Conservation (phyloP, 2,113 vertebrate genomes). For the Calyptommatus sinebrachiatus region DNA sequence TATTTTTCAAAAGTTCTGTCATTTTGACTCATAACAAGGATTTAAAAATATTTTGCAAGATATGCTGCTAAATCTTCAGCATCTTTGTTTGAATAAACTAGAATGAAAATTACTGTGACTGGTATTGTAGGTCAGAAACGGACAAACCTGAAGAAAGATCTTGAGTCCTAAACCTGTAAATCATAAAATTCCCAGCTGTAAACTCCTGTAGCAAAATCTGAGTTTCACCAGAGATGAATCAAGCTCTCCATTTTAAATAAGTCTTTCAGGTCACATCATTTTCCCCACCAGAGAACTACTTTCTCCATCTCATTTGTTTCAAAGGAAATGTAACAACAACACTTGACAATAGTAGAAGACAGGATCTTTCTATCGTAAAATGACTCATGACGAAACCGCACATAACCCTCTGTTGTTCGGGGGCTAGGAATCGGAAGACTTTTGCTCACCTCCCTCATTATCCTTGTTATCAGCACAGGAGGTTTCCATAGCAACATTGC, state of each 20-base stretch:
- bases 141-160: background rate
- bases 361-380: constrained; percentile 40
- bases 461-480: constrained; percentile 98
- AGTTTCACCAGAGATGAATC: accelerated
- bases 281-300: background rate
- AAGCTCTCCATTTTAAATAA: background rate
- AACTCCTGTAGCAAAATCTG: accelerated
- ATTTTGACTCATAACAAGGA: background rate
- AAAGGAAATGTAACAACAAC: background rate
- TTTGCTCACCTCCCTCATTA: constrained; percentile 96
- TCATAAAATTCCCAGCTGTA: background rate
- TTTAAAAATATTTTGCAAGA: background rate
- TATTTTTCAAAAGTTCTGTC: background rate
- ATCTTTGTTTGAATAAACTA: background rate
- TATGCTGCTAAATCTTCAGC: background rate
- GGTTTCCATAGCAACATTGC: constrained; percentile 98
- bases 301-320: background rate
- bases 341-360: constrained; percentile 1
- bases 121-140: accelerated
- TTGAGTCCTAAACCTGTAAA: background rate
- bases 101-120: background rate
- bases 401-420: constrained; percentile 41
- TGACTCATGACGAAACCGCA: constrained; percentile 7
- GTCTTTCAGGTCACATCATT: background rate
- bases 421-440: constrained; percentile 59